These are phyloP conservation scores for Patella caerulea DNA, from an alignment of 2,888 invertebrate genomes.

Conservation along the genomic window DNA sequence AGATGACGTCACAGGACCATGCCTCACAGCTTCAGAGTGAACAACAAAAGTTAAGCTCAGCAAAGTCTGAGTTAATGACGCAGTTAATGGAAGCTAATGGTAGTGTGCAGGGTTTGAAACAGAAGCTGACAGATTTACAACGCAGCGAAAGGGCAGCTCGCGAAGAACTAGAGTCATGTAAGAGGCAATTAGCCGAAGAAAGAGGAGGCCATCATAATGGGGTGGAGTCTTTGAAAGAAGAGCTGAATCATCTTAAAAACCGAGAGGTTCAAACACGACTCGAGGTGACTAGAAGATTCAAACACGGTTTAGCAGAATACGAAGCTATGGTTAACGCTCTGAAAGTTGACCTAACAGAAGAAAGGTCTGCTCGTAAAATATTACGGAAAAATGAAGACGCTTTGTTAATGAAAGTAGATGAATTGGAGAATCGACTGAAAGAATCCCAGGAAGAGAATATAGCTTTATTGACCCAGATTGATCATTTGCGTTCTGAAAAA, in stretches of 20 bases:
- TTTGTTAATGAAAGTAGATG: slow-evolving; percentile 57
- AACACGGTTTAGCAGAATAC: slow-evolving; percentile 63
- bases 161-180: slow-evolving; percentile 60
- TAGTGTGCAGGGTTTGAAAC: slow-evolving; percentile 56
- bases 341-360: slow-evolving; percentile 65
- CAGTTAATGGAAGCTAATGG: slow-evolving; percentile 62
- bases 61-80: slow-evolving; percentile 61
- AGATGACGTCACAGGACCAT: slow-evolving; percentile 62
- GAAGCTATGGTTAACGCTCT: slow-evolving; percentile 64
- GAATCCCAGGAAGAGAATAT: slow-evolving; percentile 32
- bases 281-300: slow-evolving; percentile 60
- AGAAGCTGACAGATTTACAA: slow-evolving; percentile 58
- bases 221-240: slow-evolving; percentile 57
- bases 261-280: slow-evolving; percentile 61
- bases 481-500: not conserved
- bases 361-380: slow-evolving; percentile 62
- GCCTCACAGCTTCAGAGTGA: slow-evolving; percentile 65
- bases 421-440: slow-evolving; percentile 37
- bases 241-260: slow-evolving; percentile 64
- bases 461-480: not conserved
- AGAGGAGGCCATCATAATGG: slow-evolving; percentile 55
- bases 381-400: slow-evolving; percentile 63
- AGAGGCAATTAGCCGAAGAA: slow-evolving; percentile 61
- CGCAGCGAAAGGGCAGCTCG: slow-evolving; percentile 59
- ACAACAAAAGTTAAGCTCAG: slow-evolving; percentile 59